Evolutionary conservation across 1,140 invertebrate genomes (phyloP), one percentile per base, ranked within the genome.

Genomic region (Zaprionus ornatus): DNA sequence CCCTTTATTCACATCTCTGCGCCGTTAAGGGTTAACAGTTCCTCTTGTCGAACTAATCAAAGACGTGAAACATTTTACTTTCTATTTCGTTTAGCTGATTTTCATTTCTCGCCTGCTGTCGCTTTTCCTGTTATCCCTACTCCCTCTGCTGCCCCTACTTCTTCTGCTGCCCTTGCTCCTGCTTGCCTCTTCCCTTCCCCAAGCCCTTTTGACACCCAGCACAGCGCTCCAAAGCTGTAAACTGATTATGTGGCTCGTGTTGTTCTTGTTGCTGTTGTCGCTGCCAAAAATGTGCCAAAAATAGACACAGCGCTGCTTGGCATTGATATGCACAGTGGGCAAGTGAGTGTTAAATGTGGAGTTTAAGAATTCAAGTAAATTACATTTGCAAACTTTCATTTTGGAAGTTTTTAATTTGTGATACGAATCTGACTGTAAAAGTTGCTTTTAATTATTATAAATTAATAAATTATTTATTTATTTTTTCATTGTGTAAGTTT

Each of bases 11-110:
- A 12, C 45, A 13, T 13, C 1, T 9, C 1, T 9, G 17, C 3
- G 17, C 35, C n/a, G 45, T 64, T 40, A 66, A 66, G 35, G 68
- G 56, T 61, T 77, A 64, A 63, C 48, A 57, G 45, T 35, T 37
- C 37, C 67, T 61, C 50, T 61, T 66, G 71, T 52, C 70, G 52
- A 76, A 80, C 81, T 84, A 81, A 90, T 90, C 78, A 84, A 84
- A 84, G 74, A 48, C 74, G 76, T 79, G 66, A 62, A 60, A 10
- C 62, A 76, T 79, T 75, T 67, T 59, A 21, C 37, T 60, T 68
- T 64, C 25, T 67, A 65, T 25, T 59, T 40, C 25, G 29, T 23
- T 50, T 5, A 25, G 61, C 69, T 55, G 56, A 68, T 74, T 74
- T 67, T 74, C 71, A 73, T 67, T 67, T 62, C 6, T 62, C 29